Evolutionary conservation across 2,888 invertebrate genomes (phyloP), one percentile per base, ranked within the genome.

Genomic region (Psylliodes chrysocephalus): DNA sequence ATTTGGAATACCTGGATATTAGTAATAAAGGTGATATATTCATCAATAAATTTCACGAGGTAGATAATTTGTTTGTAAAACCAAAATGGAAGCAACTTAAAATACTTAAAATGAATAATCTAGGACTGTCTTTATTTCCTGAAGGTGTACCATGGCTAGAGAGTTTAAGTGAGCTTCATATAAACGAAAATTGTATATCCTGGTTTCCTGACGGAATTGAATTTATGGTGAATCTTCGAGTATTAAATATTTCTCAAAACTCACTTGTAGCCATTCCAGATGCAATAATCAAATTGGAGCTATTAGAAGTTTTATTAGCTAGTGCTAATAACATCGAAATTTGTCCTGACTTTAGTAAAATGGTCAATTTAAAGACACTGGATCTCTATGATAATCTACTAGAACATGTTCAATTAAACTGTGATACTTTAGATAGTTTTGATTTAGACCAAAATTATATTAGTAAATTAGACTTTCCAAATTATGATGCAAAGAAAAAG

Each of bases 331-430:
- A 14, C 19, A 63, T 75, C 4, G 71, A 73, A 44, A 52, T 14
- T 15, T 40, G 71, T 10, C 70, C 68, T 22, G 64, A 69, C 46
- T 63, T 72, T 15, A 38, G 56, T 10, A 33, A 55, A 17, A 70
- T 73, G 62, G 5, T 46, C 18, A 64, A 63, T 49, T 66, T 77
- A 46, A 67, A 69, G 63, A 42, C 64, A 8, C 60, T 77, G 25
- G 76, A 77, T 68, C 65, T 75, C 8, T 75, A 71, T 42, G 47
- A 72, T 59, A 77, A 77, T 62, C 49, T 47, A 8, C 44, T 77
- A n/a, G 47, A 57, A 17, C 49, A 40, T 8, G 25, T 72, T 17
- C 15, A 38, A 15, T 33, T 47, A 5, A 60, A 57, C 40, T n/a
- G 60, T 14, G 38, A 64, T 30, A 55, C 19, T 28, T 14, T 73